Evolutionary conservation across 2,888 invertebrate species (phyloP).

Genomic region (Chirona hameri): DNA sequence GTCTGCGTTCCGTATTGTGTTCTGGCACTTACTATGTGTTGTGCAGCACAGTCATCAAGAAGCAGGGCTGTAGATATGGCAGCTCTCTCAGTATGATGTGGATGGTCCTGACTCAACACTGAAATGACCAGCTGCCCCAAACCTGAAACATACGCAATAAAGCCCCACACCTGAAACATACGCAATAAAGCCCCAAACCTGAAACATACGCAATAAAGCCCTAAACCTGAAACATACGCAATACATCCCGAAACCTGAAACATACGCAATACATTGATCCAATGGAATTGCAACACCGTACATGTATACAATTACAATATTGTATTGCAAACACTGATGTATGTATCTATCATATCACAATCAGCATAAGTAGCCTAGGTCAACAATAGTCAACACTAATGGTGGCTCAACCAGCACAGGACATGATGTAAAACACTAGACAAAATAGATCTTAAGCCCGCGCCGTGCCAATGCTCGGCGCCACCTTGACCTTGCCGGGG

Average conservation of each 20-base stretch:
- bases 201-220: not conserved
- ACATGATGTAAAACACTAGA: no score
- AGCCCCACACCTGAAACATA: not conserved
- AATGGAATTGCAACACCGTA: no score
- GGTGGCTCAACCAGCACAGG: no score
- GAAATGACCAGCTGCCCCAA: not conserved
- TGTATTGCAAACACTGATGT: no score
- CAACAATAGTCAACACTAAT: no score
- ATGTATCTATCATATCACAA: no score
- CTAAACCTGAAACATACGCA: not conserved
- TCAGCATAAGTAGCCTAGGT: no score
- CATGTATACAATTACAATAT: no score
- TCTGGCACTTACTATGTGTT: not conserved
- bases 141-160: not conserved
- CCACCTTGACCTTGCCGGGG: no score
- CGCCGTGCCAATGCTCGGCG: no score
- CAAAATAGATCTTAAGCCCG: no score
- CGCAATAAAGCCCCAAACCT: not conserved
- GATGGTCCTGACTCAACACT: not conserved
- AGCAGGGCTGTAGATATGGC: not conserved
- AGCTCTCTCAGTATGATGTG: not conserved
- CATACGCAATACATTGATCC: no score
- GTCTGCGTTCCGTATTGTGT: not conserved
- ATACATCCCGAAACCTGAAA: not conserved
- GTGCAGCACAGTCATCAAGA: not conserved